phyloP scores from a whole-genome alignment of 1,140 invertebrate species.

The Halictus rubicundus region DNA sequence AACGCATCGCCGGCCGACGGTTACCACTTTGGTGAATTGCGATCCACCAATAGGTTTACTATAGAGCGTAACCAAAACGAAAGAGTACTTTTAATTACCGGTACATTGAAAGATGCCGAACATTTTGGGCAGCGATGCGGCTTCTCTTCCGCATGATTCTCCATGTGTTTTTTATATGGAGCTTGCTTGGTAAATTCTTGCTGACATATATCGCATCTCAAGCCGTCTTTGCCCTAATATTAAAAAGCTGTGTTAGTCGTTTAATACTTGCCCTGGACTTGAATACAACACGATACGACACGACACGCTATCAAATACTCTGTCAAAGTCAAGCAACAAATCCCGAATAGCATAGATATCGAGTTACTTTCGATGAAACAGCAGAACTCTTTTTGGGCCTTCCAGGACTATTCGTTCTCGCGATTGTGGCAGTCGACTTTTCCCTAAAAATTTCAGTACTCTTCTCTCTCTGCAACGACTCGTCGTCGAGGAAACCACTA shows the following conservation, averaged over 20 bases:
- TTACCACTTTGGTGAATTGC: too few species aligned
- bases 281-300: not conserved
- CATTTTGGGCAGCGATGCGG: conserved; percentile 84
- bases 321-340: too few species aligned
- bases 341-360: conserved; percentile 7
- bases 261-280: not conserved
- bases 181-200: conserved; percentile 81
- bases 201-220: conserved; percentile 82
- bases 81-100: conserved; percentile 70
- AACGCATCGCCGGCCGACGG: not conserved
- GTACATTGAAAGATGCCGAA: conserved; percentile 83
- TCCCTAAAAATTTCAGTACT: not conserved
- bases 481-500: not conserved
- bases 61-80: not conserved
- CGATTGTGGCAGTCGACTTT: not conserved
- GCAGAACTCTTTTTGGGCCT: conserved; percentile 64
- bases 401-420: conserved; percentile 43
- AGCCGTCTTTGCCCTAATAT: conserved; percentile 67
- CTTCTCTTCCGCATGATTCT: conserved; percentile 84
- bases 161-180: conserved; percentile 81
- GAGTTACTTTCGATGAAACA: conserved; percentile 43
- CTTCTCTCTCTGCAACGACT: not conserved
- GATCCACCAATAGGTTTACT: too few species aligned
- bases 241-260: conserved; percentile 9
- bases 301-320: too few species aligned